These are phyloP conservation scores for Zele albiditarsus DNA, from an alignment of 2,888 invertebrate species.

Conservation along the genomic window DNA sequence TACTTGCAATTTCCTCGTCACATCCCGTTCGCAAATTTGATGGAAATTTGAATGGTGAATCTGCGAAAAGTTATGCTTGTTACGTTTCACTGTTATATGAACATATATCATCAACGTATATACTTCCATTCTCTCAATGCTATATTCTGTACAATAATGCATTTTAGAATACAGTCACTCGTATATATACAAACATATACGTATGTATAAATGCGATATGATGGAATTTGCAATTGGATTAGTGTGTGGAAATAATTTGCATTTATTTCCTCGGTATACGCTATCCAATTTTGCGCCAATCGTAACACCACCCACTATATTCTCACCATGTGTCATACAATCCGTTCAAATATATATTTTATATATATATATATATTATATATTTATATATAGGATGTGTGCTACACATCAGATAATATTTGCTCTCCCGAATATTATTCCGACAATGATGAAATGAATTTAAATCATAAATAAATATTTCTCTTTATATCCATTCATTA, in stretches of 20 bases:
- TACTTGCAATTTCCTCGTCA: slow-evolving; percentile 35
- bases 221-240: slow-evolving; percentile 30
- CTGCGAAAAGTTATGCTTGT: slow-evolving; percentile 30
- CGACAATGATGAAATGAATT: not conserved
- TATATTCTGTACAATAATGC: not conserved
- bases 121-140: not conserved
- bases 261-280: slow-evolving; percentile 18
- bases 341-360: not conserved
- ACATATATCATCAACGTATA: not conserved
- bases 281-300: not conserved
- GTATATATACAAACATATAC: not conserved
- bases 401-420: not conserved
- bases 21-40: slow-evolving; percentile 33
- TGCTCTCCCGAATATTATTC: not conserved
- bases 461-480: not conserved
- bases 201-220: not conserved
- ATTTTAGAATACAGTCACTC: not conserved
- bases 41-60: slow-evolving; percentile 23
- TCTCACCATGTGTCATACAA: not conserved
- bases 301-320: not conserved
- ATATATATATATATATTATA: not conserved
- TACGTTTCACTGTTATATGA: slow-evolving; percentile 24
- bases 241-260: slow-evolving; percentile 19
- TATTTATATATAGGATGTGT: not conserved
- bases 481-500: not conserved